These are phyloP conservation scores for Rhagonycha lutea DNA, from an alignment of 2,888 invertebrate genomes.

Conservation along the genomic window DNA sequence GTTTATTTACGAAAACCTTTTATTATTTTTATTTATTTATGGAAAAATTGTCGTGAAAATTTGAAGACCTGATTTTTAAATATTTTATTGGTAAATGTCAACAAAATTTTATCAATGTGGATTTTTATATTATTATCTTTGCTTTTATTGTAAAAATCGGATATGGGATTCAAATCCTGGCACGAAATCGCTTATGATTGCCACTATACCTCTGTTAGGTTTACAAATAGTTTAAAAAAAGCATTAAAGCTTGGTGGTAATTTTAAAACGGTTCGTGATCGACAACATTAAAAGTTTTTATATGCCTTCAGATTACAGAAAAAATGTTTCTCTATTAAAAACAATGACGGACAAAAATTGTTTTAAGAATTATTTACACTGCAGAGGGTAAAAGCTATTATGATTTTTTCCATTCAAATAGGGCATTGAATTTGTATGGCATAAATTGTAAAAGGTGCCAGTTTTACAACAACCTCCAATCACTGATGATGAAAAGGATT, in stretches of 20 bases:
- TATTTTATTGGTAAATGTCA: neutral
- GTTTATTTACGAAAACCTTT: neutral
- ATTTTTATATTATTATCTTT: neutral
- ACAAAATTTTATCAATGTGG: neutral
- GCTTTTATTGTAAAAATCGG: neutral
- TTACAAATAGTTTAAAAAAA: neutral
- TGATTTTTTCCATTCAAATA: neutral
- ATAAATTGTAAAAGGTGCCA: no score
- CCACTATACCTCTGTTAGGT: neutral
- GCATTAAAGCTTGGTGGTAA: neutral
- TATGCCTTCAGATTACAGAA: neutral
- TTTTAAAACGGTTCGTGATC: neutral
- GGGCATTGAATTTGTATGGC: no score
- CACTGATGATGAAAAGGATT: no score
- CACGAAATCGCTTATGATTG: neutral
- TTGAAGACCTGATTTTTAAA: no score
- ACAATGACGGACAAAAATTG: neutral
- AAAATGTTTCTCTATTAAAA: neutral
- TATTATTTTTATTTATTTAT: neutral
- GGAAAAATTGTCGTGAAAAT: no score
- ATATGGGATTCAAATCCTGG: neutral
- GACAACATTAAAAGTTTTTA: neutral
- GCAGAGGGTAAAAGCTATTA: neutral
- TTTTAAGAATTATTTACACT: neutral
- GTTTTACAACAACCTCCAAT: no score